Conservation (phyloP, 2,113 vertebrate genomes). For the Pterocles gutturalis region DNA sequence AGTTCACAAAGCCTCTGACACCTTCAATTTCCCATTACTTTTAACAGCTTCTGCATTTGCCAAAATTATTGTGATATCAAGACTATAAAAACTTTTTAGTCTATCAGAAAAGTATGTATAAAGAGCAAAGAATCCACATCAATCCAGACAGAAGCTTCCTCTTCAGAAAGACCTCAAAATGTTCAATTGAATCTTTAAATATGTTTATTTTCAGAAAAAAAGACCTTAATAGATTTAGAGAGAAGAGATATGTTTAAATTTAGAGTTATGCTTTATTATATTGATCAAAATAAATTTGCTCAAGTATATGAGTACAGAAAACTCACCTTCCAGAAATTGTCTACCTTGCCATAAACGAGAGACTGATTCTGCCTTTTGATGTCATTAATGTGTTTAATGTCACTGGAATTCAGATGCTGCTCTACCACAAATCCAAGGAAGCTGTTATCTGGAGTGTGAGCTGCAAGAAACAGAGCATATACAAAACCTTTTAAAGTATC, state of each 20-base stretch:
- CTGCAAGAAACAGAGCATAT: conserved; percentile 72
- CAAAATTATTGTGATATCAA: background rate
- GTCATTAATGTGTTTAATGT: conserved; percentile 94
- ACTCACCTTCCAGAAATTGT: conserved; percentile 99
- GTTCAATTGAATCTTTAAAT: background rate
- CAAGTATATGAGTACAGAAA: background rate
- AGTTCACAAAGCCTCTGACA: background rate
- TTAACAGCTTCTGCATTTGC: background rate
- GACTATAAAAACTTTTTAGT: background rate
- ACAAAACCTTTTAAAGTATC: background rate
- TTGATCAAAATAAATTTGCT: conserved; percentile 29
- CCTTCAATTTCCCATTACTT: background rate
- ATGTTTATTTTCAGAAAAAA: conserved; percentile 20
- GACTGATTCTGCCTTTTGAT: conserved; percentile 98
- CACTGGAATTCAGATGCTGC: conserved; percentile 97
- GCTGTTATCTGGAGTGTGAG: conserved; percentile 98
- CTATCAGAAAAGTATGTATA: background rate
- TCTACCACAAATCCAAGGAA: conserved; percentile 99
- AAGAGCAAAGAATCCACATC: background rate
- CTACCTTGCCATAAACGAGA: conserved; percentile 97
- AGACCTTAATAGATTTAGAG: background rate
- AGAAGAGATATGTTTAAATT: background rate
- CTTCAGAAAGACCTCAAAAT: background rate
- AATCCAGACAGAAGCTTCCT: background rate
- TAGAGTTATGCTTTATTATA: background rate